Conservation (phyloP, 2,797 vertebrate genomes). For the Aratinga solstitialis region DNA sequence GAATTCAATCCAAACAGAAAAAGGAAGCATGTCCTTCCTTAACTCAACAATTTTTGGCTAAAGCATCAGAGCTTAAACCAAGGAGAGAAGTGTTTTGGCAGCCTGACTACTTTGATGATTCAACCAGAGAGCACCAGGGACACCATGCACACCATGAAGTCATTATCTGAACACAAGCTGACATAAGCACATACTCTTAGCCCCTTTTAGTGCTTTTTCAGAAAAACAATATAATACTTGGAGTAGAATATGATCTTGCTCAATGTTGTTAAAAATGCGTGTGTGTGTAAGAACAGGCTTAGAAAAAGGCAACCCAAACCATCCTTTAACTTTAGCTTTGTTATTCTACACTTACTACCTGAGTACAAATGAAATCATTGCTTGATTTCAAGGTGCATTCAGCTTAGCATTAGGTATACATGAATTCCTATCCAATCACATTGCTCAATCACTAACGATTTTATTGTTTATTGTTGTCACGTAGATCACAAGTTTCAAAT, state of each 20-base stretch:
- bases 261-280: not conserved
- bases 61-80: not conserved
- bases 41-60: conserved; percentile 35
- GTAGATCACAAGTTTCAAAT: not conserved
- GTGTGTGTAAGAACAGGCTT: not conserved
- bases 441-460: not conserved
- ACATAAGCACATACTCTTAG: not conserved
- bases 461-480: not conserved
- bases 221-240: not conserved
- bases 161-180: not conserved
- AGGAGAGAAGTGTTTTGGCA: conserved; percentile 33
- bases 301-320: fast-evolving
- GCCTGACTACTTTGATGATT: not conserved
- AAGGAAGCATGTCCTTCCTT: conserved; percentile 54
- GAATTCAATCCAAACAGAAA: conserved; percentile 58
- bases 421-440: too few species aligned
- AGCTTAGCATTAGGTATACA: not conserved
- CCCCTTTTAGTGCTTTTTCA: not conserved
- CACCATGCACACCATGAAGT: not conserved
- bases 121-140: not conserved
- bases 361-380: not conserved
- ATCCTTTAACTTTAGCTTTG: not conserved
- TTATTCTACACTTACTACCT: not conserved
- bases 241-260: not conserved
- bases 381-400: not conserved